phyloP scores from a whole-genome alignment of 92 coral and sea anemone genomes.

The Paramuricea clavata region DNA sequence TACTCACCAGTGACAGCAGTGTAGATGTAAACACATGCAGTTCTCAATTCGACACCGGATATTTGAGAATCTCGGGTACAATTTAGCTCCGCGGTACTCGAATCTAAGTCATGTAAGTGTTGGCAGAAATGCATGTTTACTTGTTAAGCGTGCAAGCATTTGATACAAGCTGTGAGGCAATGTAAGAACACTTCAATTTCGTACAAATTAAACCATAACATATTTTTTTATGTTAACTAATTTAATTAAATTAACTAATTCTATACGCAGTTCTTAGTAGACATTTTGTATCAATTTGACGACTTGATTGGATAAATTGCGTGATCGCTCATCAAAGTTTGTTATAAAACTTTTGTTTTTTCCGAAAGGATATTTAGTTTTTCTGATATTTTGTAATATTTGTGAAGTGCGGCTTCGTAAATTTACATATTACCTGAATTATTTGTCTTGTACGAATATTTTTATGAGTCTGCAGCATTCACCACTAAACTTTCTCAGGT shows the following conservation, averaged over 20 bases:
- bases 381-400: too few relatives aligned
- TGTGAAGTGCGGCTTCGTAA: too few relatives aligned
- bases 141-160: slow-evolving; percentile 40
- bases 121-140: slow-evolving; percentile 39
- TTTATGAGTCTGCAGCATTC: too few relatives aligned
- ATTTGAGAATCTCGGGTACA: not conserved
- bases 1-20: too few relatives aligned
- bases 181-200: slow-evolving; percentile 16
- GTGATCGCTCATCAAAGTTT: too few relatives aligned
- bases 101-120: slow-evolving; percentile 3
- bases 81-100: slow-evolving; percentile 3
- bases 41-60: slow-evolving; percentile 13
- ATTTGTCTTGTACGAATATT: too few relatives aligned
- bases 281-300: not conserved
- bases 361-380: too few relatives aligned
- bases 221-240: not conserved
- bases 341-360: too few relatives aligned
- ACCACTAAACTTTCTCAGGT: too few relatives aligned
- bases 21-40: not conserved
- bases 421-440: too few relatives aligned
- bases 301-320: not conserved
- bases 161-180: slow-evolving; percentile 32
- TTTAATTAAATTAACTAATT: too few relatives aligned
- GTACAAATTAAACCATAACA: slow-evolving; percentile 34
- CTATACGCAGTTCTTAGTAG: not conserved